Conservation (phyloP, 2,113 vertebrate species). For the Bagarius yarrelli region DNA sequence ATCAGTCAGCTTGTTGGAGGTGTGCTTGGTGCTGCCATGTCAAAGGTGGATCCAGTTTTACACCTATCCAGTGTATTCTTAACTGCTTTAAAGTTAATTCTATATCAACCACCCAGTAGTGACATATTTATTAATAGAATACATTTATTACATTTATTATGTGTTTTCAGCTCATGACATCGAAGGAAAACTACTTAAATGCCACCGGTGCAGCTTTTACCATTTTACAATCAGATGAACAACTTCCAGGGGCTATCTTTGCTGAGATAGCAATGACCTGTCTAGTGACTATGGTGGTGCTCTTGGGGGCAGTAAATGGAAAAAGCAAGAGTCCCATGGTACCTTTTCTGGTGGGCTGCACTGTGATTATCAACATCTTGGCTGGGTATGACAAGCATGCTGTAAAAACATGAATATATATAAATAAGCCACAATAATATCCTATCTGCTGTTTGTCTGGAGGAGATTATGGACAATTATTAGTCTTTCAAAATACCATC, state of each 20-base stretch:
- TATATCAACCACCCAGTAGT: neutral
- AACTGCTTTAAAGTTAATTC: neutral
- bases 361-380: constrained; percentile 68
- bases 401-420: neutral
- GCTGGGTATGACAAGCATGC: constrained; percentile 64
- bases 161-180: constrained; percentile 61
- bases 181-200: constrained; percentile 61
- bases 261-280: constrained; percentile 74
- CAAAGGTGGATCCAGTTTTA: constrained; percentile 62
- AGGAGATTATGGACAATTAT: neutral
- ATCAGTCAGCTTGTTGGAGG: constrained; percentile 70
- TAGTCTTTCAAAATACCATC: neutral
- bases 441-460: neutral
- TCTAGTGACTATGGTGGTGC: constrained; percentile 71
- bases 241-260: constrained; percentile 64
- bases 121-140: neutral
- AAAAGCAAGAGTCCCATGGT: constrained; percentile 70
- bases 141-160: neutral
- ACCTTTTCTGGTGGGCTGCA: constrained; percentile 70
- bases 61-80: neutral
- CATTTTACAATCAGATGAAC: constrained; percentile 63
- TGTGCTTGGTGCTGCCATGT: constrained; percentile 71
- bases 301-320: constrained; percentile 66
- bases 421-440: neutral
- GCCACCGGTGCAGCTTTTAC: constrained; percentile 70